These are phyloP conservation scores for Lepidurus packardi DNA, from an alignment of 1,140 invertebrate genomes.

Conservation along the genomic window DNA sequence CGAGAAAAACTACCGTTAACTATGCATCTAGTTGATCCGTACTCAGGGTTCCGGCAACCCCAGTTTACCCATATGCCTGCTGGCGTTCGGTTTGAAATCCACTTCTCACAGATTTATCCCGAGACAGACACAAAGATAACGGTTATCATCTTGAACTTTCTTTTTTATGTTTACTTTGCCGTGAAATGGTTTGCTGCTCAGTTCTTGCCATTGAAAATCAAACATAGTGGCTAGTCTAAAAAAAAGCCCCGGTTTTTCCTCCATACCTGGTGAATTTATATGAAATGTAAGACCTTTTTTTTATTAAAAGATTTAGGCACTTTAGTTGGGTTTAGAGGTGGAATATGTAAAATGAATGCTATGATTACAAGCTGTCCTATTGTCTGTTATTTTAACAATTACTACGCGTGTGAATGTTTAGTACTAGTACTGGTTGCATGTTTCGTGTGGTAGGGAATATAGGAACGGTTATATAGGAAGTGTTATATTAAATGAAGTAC, in stretches of 20 bases:
- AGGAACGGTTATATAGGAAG: background rate
- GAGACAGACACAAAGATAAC: background rate
- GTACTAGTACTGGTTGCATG: background rate
- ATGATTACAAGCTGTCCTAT: conserved; percentile 2
- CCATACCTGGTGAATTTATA: background rate
- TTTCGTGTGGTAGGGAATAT: background rate
- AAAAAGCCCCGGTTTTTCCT: background rate
- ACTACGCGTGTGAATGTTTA: background rate
- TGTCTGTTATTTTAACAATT: background rate
- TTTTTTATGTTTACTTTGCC: background rate
- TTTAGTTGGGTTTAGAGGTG: background rate
- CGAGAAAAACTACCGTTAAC: background rate
- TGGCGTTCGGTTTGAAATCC: background rate
- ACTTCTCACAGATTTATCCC: background rate
- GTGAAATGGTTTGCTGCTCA: background rate
- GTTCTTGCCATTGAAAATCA: conserved; percentile 13
- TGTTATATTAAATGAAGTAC: background rate
- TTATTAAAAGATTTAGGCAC: background rate
- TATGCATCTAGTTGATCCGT: conserved; percentile 18
- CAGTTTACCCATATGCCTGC: background rate
- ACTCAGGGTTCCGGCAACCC: conserved; percentile 16
- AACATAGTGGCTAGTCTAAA: background rate
- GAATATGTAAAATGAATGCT: background rate
- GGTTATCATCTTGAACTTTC: background rate
- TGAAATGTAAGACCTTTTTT: background rate